Percentiles rank a stretch among this genome's conserved stretches.
phyloP scores from a whole-genome alignment of 2,797 vertebrate species.

The Acrossocheilus wenchowensis region DNA sequence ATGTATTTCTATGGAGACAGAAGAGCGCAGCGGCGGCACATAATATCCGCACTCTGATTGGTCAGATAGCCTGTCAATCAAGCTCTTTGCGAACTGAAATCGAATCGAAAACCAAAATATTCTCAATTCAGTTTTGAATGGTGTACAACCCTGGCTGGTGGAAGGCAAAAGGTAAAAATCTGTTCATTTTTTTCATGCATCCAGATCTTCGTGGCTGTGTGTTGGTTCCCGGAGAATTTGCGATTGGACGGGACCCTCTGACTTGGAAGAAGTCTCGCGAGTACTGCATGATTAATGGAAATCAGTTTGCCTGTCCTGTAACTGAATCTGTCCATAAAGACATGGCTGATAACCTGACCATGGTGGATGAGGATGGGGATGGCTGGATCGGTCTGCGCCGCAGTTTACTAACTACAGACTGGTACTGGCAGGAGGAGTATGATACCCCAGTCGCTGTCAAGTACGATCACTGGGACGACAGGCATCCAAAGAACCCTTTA shows the following conservation, averaged over 20 bases:
- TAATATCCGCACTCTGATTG: no score
- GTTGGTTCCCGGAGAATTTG: slow-evolving; percentile 23
- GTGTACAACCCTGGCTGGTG: no score
- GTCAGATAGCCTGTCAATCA: no score
- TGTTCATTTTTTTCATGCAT: not conserved
- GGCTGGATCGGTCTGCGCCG: slow-evolving; percentile 76
- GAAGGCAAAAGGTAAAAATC: not conserved
- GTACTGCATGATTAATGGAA: slow-evolving; percentile 8
- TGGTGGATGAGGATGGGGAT: fast-evolving
- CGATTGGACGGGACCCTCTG: not conserved
- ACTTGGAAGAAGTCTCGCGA: slow-evolving; percentile 67
- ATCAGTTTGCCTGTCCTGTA: slow-evolving; percentile 65
- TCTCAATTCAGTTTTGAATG: not conserved
- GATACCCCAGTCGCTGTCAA: not conserved
- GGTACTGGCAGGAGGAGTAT: slow-evolving; percentile 72
- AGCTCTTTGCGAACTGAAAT: not conserved
- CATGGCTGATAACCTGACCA: not conserved
- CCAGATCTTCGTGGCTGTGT: slow-evolving; percentile 72
- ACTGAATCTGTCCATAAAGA: not conserved
- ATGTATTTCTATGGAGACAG: no score
- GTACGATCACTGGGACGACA: slow-evolving; percentile 61
- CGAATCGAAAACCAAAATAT: not conserved
- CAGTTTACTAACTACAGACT: slow-evolving; percentile 63
- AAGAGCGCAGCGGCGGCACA: no score
- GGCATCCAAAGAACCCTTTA: slow-evolving; percentile 47